Evolutionary conservation across 2,888 invertebrate species (phyloP), one percentile per base, ranked within the genome.

Genomic region (Aromia moschata): DNA sequence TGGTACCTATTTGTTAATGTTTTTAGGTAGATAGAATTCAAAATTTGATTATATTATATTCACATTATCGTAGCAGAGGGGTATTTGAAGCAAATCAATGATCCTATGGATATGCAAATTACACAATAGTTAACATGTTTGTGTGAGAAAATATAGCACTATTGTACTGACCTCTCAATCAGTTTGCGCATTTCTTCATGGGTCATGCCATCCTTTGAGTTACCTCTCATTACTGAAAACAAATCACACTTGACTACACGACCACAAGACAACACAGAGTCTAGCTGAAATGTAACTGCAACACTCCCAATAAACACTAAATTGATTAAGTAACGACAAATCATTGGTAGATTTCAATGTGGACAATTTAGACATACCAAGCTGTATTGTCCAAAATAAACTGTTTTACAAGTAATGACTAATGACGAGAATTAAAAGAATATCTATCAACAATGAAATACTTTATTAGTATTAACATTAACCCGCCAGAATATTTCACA

Each of bases 171-270:
- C 94, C 94, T 94, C 90, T 95, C 95, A 86, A 95, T 92, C 86
- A 94, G 92, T 89, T 94, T 94, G 86, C 95, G 91, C 92, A 94
- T 94, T 89, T 94, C 94, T 87, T 94, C 95, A 85, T 91, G 92
- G 85, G 92, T 89, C 89, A 93, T 90, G 86, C 91, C 92, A 89
- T 94, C 93, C 92, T 93, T 93, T 86, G 84, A 83, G 83, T 84
- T 85, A 83, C 84, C 84, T 85, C 85, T 86, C 81, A 85, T 83
- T 84, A 86, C 86, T 85, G 85, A 83, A 83, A 83, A 82, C 81
- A 83, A 83, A 83, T 79, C 74, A 79, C 77, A 78, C 77, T 75
- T 78, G 83, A 81, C 82, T 81, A 80, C 80, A 83, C 83, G 82
- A 83, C 79, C 81, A 81, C 82, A 73, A 81, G 65, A 81, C 81